Percentiles rank a stretch among this genome's conserved stretches.
phyloP scores from a whole-genome alignment of 2,797 vertebrate genomes.

The Leptatherina wallacei region DNA sequence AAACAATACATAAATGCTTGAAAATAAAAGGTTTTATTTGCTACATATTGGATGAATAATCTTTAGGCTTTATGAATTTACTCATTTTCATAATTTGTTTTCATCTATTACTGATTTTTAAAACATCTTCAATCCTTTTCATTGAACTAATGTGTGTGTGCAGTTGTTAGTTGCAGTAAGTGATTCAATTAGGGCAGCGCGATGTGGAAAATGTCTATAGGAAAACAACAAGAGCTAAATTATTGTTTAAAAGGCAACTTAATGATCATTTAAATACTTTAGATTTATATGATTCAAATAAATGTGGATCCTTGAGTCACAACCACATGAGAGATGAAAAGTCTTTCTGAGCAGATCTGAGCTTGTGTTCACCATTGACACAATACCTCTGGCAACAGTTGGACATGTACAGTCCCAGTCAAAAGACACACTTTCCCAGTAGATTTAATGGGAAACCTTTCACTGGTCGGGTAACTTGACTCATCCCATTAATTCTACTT shows the following conservation, averaged over 20 bases:
- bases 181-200: neutral
- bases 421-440: too few species aligned
- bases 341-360: constrained; percentile 7
- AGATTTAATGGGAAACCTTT: too few species aligned
- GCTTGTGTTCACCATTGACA: constrained; percentile 7
- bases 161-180: neutral
- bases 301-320: neutral
- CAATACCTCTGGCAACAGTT: neutral
- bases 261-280: neutral
- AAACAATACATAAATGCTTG: neutral
- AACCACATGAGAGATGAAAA: neutral
- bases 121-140: neutral
- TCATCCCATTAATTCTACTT: neutral
- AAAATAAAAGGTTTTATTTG: constrained; percentile 9
- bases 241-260: constrained; percentile 2
- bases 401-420: neutral
- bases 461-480: too few species aligned
- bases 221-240: constrained; percentile 2
- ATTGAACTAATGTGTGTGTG: neutral
- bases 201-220: neutral
- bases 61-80: neutral
- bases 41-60: neutral
- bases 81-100: neutral
- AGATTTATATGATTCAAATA: neutral
- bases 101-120: neutral